Conservation (phyloP, 2,888 invertebrate genomes). For the Clanis bilineata region DNA sequence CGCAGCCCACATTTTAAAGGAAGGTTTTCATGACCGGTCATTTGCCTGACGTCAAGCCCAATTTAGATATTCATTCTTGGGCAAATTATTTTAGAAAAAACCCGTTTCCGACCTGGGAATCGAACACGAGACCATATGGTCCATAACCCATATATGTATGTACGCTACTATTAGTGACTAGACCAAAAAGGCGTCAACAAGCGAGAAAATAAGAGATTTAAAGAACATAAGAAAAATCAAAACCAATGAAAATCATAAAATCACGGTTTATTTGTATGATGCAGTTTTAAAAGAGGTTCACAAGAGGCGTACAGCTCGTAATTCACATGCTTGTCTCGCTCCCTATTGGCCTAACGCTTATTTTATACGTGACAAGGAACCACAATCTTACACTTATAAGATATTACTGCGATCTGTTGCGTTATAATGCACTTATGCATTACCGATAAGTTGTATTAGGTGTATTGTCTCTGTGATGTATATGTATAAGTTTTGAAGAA, state of each 20-base stretch:
- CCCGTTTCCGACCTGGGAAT: too few species aligned
- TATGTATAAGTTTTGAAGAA: too few species aligned
- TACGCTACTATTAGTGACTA: too few species aligned
- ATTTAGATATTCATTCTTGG: too few species aligned
- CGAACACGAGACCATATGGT: too few species aligned
- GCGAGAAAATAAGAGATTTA: not conserved
- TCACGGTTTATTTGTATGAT: conserved; percentile 15
- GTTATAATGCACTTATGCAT: conserved; percentile 11
- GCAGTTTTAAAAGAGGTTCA: conserved; percentile 11
- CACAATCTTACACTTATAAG: conserved; percentile 46
- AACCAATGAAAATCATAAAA: not conserved
- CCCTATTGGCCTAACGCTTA: conserved; percentile 65
- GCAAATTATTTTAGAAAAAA: too few species aligned
- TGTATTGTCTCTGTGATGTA: not conserved
- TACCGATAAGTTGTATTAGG: not conserved
- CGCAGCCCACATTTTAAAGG: too few species aligned
- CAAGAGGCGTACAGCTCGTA: conserved; percentile 52
- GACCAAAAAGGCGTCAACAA: too few species aligned
- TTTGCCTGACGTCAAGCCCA: too few species aligned
- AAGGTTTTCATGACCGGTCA: too few species aligned
- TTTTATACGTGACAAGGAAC: conserved; percentile 70
- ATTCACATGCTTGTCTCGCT: conserved; percentile 66
- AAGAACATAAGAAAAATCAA: not conserved
- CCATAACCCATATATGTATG: too few species aligned
- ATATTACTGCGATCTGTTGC: not conserved